phyloP scores from a whole-genome alignment of 2,888 invertebrate species.

The Catonia carolina region DNA sequence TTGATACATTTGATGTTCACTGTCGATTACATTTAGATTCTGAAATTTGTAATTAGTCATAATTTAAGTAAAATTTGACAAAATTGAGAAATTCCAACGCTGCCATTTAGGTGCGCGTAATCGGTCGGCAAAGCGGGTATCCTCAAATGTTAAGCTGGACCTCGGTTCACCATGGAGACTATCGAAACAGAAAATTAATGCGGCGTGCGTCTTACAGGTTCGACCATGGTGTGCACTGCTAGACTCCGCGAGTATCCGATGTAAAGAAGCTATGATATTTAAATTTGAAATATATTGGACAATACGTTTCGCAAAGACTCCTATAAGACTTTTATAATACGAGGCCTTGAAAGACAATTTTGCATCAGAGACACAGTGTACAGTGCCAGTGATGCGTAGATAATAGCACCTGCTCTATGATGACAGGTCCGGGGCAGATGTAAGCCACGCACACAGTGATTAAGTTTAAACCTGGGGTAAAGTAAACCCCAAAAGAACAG shows the following conservation, averaged over 20 bases:
- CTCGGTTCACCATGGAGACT: too few species aligned
- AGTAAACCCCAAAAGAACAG: constrained; percentile 23
- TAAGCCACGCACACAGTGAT: constrained; percentile 15
- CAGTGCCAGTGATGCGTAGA: constrained; percentile 14
- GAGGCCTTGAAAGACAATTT: constrained; percentile 3
- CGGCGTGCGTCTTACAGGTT: not conserved
- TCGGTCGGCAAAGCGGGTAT: too few species aligned
- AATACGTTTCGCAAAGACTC: constrained; percentile 14
- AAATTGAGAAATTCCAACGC: too few species aligned
- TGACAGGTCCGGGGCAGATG: constrained; percentile 33
- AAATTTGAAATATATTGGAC: constrained; percentile 15
- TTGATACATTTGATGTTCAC: too few species aligned
- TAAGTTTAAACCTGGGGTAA: constrained; percentile 17
- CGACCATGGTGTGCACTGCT: constrained; percentile 6
- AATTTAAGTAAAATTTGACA: too few species aligned
- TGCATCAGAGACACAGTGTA: constrained; percentile 12
- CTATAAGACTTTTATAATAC: constrained; percentile 8
- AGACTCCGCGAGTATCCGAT: constrained; percentile 8
- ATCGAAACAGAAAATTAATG: too few species aligned
- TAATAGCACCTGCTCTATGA: constrained; percentile 18
- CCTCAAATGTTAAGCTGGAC: too few species aligned
- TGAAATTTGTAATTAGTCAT: too few species aligned
- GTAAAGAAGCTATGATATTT: constrained; percentile 19
- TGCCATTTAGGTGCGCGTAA: too few species aligned
- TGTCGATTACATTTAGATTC: too few species aligned